Base-by-base conservation (phyloP, 1,140 invertebrate genomes). In the Sinonovacula constricta region DNA sequence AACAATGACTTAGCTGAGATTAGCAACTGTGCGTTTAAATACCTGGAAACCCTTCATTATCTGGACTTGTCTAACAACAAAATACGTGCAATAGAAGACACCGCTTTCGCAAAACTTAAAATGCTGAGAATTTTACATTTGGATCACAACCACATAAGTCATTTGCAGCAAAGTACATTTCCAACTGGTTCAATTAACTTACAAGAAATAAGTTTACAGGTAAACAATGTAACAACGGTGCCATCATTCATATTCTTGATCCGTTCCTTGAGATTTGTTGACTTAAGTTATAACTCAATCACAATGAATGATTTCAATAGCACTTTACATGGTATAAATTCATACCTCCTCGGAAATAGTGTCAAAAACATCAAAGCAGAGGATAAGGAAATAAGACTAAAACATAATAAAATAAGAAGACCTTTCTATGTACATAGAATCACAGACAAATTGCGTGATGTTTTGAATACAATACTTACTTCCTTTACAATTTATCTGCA, bases 241-340 rank as follows among this genome's bases (percentile, higher is more conserved):
- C 86, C 86, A 28, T 68, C 72, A 10, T 72, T 79, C n/a, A 36
- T 85, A 4, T 80, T 87, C 24, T 79, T 80, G 34, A 59, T 87
- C 2, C 60, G 84, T 18, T 66, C 78, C 10, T 54, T 87, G 24
- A 36, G 56, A 7, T 14, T 65, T n/a, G 76, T 68, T 3, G 45
- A 83, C 36, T 67, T 87, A n/a, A 75, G 69, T 15, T 51, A 76
- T 28, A 81, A 72, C 1, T 14, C 74, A 7, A 85, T 87, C 18
- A 30, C 60, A 7, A 77, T 83, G 14, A 24, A 80, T 0, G 82
- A 85, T 31, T 80, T 85, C 10, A 60, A n/a, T n/a, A n/a, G n/a
- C 74, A 0, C 18, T 77, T 14, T 56, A 84, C n/a, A 12, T 74
- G 1, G 62, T 24, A 0, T 45, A 65, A 28, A 63, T 83, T 5